These are phyloP conservation scores for Chironomus tepperi DNA, from an alignment of 1,140 invertebrate species.

Conservation along the genomic window DNA sequence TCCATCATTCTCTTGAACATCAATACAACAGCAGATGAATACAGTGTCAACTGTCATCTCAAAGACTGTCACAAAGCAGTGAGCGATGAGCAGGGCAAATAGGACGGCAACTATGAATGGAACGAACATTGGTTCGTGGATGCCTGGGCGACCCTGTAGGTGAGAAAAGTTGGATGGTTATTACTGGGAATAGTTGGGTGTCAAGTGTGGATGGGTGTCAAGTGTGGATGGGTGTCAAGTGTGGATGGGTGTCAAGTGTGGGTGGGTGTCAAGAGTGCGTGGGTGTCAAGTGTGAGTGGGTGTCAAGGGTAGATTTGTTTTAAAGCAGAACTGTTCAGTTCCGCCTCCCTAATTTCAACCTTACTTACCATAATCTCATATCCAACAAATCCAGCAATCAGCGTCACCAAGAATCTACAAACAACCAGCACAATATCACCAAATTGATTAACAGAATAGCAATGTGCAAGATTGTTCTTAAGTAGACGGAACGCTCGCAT, in stretches of 20 bases:
- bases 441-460: conserved; percentile 67
- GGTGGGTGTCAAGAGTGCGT: no score
- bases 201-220: no score
- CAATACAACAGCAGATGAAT: conserved; percentile 78
- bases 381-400: conserved; percentile 36
- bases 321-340: no score
- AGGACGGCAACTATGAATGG: conserved; percentile 50
- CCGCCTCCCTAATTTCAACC: no score
- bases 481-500: conserved; percentile 52
- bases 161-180: no score
- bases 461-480: conserved; percentile 53
- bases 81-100: conserved; percentile 62
- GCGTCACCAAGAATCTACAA: conserved; percentile 58
- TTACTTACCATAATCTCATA: neutral
- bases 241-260: no score
- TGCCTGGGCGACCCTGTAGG: neutral
- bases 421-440: conserved; percentile 70
- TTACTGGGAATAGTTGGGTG: no score
- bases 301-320: no score
- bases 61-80: conserved; percentile 66
- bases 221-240: no score
- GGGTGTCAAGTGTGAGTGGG: no score
- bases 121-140: conserved; percentile 30
- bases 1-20: conserved; percentile 65
- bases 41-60: conserved; percentile 78